Conservation (phyloP, 2,113 vertebrate genomes). For the Tragelaphus buxtoni region DNA sequence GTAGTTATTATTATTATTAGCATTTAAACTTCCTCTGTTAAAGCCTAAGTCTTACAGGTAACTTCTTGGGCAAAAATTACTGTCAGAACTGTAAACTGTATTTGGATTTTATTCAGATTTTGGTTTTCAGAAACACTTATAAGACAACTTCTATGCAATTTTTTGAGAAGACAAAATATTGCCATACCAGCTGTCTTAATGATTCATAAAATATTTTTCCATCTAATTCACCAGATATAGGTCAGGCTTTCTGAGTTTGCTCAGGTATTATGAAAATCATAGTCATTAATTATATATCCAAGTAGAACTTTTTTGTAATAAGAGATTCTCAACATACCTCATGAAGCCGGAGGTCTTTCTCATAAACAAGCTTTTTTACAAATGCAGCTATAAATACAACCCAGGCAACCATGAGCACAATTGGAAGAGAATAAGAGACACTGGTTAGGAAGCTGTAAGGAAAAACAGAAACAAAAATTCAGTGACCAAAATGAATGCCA, state of each 20-base stretch:
- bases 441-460: constrained; percentile 92
- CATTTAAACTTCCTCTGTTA: constrained; percentile 10
- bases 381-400: constrained; percentile 95
- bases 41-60: neutral
- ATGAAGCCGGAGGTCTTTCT: constrained; percentile 95
- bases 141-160: neutral
- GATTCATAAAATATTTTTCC: neutral
- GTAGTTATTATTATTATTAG: neutral
- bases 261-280: constrained; percentile 33
- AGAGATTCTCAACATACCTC: constrained; percentile 84
- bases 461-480: constrained; percentile 46
- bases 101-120: neutral
- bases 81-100: neutral
- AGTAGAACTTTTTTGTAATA: constrained; percentile 63
- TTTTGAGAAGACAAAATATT: constrained; percentile 19
- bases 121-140: neutral
- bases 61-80: constrained; percentile 8
- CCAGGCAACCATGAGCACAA: constrained; percentile 96
- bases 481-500: neutral
- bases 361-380: constrained; percentile 96
- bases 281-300: constrained; percentile 28
- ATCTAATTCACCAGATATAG: neutral
- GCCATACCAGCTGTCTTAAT: neutral
- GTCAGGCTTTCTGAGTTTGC: constrained; percentile 45
- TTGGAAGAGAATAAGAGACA: constrained; percentile 92